Evolutionary conservation across 2,888 invertebrate genomes (phyloP).

Genomic region (Acrobasis suavella): DNA sequence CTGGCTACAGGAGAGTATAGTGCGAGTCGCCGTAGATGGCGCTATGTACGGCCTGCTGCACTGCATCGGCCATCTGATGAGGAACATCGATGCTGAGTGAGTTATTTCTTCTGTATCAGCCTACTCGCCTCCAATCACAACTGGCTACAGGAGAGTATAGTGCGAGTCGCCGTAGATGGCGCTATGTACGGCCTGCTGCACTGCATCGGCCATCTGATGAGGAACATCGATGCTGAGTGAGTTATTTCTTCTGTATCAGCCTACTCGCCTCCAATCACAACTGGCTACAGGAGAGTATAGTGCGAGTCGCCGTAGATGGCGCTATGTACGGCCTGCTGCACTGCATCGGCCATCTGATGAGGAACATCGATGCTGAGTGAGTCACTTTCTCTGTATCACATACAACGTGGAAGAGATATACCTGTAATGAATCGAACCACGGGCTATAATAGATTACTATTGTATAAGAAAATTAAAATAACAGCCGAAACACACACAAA

Average conservation of each 20-base stretch:
- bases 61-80: conserved; percentile 22
- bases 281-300: conserved; percentile 70
- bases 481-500: too few species aligned
- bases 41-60: conserved; percentile 30
- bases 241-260: not conserved
- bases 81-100: conserved; percentile 9
- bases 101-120: not conserved
- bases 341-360: conserved; percentile 22
- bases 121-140: too few species aligned
- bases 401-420: too few species aligned
- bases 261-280: too few species aligned
- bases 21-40: conserved; percentile 83
- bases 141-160: conserved; percentile 70
- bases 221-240: conserved; percentile 9
- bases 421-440: too few species aligned
- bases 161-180: conserved; percentile 83
- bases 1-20: conserved; percentile 70
- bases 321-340: conserved; percentile 30
- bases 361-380: conserved; percentile 9
- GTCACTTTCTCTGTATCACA: not conserved
- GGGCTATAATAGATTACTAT: too few species aligned
- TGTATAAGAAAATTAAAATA: too few species aligned
- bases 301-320: conserved; percentile 83
- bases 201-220: conserved; percentile 22
- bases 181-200: conserved; percentile 30